Evolutionary conservation across 2,888 invertebrate species (phyloP).

Genomic region (Nemapogon koenigi): DNA sequence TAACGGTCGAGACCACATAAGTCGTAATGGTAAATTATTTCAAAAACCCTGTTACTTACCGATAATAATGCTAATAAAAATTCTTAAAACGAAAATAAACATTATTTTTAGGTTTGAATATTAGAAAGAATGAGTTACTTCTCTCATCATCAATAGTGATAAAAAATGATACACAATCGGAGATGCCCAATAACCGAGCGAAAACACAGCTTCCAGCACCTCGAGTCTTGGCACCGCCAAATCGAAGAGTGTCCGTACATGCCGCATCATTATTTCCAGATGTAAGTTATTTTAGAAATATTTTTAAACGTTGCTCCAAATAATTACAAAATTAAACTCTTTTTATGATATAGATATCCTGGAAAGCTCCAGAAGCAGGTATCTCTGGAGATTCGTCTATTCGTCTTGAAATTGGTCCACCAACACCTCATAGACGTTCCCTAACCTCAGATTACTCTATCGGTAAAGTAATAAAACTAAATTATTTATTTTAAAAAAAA

Average conservation of each 20-base stretch:
- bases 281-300: constrained; percentile 27
- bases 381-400: constrained; percentile 50
- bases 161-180: constrained; percentile 80
- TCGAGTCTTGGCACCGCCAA: constrained; percentile 35
- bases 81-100: constrained; percentile 1
- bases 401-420: constrained; percentile 36
- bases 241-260: constrained; percentile 47
- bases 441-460: constrained; percentile 60
- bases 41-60: not conserved
- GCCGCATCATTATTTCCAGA: constrained; percentile 45
- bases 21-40: constrained; percentile 68
- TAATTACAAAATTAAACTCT: not conserved
- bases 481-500: too few relatives aligned
- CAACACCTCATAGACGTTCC: constrained; percentile 50
- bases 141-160: constrained; percentile 70
- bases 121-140: constrained; percentile 66
- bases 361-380: constrained; percentile 53
- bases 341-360: constrained; percentile 38
- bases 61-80: not conserved
- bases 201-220: constrained; percentile 37
- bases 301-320: not conserved
- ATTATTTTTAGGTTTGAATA: constrained; percentile 34
- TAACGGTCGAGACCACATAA: constrained; percentile 77
- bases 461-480: constrained; percentile 35
- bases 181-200: constrained; percentile 66